Percentiles rank a stretch among this genome's conserved stretches.
phyloP scores from a whole-genome alignment of 2,797 vertebrate species.

The Accipiter badius region DNA sequence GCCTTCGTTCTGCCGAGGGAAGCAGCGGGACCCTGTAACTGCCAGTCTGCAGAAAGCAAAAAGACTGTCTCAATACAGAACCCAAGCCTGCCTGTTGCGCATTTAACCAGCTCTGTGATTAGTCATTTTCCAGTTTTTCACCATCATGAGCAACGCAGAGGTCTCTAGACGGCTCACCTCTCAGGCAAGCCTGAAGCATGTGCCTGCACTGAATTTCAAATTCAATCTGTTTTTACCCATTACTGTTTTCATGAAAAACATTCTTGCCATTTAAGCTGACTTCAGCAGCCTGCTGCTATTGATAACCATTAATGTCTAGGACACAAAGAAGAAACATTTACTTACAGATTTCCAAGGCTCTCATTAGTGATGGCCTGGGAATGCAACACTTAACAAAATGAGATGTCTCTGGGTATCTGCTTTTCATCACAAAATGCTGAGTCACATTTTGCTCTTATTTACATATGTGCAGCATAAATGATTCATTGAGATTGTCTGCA shows the following conservation, averaged over 20 bases:
- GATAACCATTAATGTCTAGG: slow-evolving; percentile 74
- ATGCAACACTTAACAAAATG: not conserved
- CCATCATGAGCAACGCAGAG: slow-evolving; percentile 18
- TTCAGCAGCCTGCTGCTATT: slow-evolving; percentile 78
- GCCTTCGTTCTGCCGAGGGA: not conserved
- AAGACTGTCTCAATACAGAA: not conserved
- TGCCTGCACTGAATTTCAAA: slow-evolving; percentile 57
- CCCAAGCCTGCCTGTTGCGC: not conserved
- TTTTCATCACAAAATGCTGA: not conserved
- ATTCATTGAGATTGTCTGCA: not conserved
- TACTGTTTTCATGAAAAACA: not conserved
- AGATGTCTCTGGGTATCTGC: not conserved
- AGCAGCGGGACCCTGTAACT: not conserved
- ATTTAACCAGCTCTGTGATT: slow-evolving; percentile 5
- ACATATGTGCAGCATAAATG: not conserved
- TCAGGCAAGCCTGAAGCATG: slow-evolving; percentile 29
- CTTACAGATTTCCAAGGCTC: slow-evolving; percentile 12
- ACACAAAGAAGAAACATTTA: slow-evolving; percentile 41
- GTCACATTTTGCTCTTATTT: not conserved
- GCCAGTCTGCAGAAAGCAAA: not conserved
- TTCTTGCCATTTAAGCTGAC: slow-evolving; percentile 72
- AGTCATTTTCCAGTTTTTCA: slow-evolving; percentile 43
- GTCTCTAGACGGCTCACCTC: slow-evolving; percentile 55
- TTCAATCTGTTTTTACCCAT: slow-evolving; percentile 23
- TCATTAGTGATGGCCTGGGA: not conserved